These are phyloP conservation scores for Hylomyscus alleni DNA, from an alignment of 2,797 vertebrate genomes.

Conservation along the genomic window DNA sequence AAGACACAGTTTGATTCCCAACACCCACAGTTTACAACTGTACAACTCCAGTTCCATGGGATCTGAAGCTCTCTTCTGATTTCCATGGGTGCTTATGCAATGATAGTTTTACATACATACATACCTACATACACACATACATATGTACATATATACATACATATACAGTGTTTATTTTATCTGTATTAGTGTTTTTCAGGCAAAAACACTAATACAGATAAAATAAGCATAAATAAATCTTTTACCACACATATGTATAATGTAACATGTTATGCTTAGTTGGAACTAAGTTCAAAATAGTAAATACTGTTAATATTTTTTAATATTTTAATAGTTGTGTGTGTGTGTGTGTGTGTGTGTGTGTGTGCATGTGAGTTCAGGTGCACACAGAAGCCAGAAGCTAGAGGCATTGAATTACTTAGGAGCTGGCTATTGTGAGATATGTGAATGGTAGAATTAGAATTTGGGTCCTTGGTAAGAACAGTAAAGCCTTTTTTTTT, in stretches of 20 bases:
- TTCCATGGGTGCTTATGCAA: background rate
- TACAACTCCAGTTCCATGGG: background rate
- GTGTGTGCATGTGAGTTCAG: background rate
- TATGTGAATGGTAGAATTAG: background rate
- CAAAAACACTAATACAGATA: background rate
- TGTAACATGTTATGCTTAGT: background rate
- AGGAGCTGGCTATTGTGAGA: background rate
- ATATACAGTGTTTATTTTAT: too few species aligned
- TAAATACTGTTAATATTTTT: constrained; percentile 67
- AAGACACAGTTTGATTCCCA: background rate
- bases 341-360: background rate
- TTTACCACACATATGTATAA: background rate
- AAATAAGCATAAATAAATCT: background rate
- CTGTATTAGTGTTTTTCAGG: too few species aligned
- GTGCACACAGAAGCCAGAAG: background rate
- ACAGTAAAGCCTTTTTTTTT: too few species aligned
- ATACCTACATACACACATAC: too few species aligned
- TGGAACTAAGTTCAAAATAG: constrained; percentile 80
- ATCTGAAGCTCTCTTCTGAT: background rate
- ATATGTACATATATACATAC: background rate
- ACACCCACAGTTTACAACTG: background rate
- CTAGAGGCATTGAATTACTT: background rate
- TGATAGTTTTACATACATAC: background rate
- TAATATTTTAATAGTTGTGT: background rate
- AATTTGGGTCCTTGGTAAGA: background rate